Conservation (phyloP, 2,113 vertebrate genomes). For the Gadus macrocephalus region DNA sequence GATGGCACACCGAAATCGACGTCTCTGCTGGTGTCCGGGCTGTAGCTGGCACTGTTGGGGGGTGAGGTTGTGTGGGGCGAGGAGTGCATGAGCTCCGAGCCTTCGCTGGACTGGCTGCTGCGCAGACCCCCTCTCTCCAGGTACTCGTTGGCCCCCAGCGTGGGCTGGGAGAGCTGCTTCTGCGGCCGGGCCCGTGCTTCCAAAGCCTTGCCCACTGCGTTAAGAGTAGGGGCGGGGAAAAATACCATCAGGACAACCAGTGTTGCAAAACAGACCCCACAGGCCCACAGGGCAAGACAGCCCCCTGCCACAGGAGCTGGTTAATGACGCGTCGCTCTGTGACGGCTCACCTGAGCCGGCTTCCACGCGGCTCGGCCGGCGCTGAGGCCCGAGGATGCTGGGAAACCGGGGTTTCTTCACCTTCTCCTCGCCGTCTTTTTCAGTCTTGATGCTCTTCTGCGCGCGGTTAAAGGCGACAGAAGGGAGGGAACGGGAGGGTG, state of each 20-base stretch:
- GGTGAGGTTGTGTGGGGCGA: constrained; percentile 69
- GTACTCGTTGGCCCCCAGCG: constrained; percentile 77
- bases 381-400: constrained; percentile 85
- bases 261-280: no score
- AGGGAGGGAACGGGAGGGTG: neutral
- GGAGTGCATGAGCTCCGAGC: constrained; percentile 69
- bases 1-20: constrained; percentile 56
- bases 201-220: constrained; percentile 78
- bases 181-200: constrained; percentile 81
- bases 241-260: neutral
- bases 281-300: no score
- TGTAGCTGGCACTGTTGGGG: constrained; percentile 57
- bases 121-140: constrained; percentile 73
- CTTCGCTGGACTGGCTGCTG: constrained; percentile 79
- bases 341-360: constrained; percentile 77
- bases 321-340: neutral
- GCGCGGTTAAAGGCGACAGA: constrained; percentile 20
- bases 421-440: constrained; percentile 92
- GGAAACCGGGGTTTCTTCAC: constrained; percentile 87
- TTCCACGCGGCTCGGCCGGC: constrained; percentile 85
- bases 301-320: neutral
- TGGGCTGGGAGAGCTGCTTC: constrained; percentile 80
- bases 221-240: neutral
- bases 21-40: constrained; percentile 73
- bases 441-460: constrained; percentile 90